A percentile compares a stretch with the other conserved stretches of the same genome.
Conservation (phyloP, 37 sponge, comb jelly and placozoan genomes). For the Dysidea cf. avara region DNA sequence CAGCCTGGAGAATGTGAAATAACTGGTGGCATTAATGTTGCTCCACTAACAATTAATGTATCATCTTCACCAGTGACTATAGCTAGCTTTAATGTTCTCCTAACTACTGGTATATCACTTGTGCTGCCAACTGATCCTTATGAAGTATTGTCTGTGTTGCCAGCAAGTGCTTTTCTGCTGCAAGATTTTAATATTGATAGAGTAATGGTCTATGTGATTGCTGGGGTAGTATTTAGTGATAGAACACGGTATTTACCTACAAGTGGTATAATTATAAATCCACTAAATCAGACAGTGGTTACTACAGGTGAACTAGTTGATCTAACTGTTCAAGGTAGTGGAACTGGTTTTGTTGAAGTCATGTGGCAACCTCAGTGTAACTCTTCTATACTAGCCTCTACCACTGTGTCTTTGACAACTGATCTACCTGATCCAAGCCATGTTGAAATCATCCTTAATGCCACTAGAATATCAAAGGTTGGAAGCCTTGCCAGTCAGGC, state of each 20-base stretch:
- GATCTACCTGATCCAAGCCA: conserved; percentile 33
- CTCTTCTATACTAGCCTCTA: not conserved
- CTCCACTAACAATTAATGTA: conserved; percentile 29
- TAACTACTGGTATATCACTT: conserved; percentile 37
- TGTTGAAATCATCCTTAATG: conserved; percentile 8
- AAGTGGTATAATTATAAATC: conserved; percentile 13
- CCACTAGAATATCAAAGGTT: conserved; percentile 19
- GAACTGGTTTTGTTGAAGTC: conserved; percentile 27
- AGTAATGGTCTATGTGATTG: conserved; percentile 8
- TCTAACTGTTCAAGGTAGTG: conserved; percentile 18
- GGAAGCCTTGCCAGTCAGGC: conserved; percentile 36
- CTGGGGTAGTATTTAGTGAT: conserved; percentile 47
- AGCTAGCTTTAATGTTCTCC: conserved; percentile 29
- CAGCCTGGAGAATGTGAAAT: conserved; percentile 45
- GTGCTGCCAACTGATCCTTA: conserved; percentile 14
- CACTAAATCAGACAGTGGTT: conserved; percentile 38
- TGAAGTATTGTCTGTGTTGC: conserved; percentile 6
- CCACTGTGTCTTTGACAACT: not conserved
- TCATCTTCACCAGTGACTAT: conserved; percentile 3
- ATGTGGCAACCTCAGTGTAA: conserved; percentile 36
- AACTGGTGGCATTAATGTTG: conserved; percentile 23
- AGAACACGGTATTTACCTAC: too few species aligned
- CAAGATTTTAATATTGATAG: conserved; percentile 18
- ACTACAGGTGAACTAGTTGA: not conserved
- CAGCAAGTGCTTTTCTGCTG: conserved; percentile 17